Percentiles rank a stretch among this genome's conserved stretches.
Evolutionary conservation across 2,888 invertebrate genomes (phyloP).

Genomic region (Anoncus sp.): DNA sequence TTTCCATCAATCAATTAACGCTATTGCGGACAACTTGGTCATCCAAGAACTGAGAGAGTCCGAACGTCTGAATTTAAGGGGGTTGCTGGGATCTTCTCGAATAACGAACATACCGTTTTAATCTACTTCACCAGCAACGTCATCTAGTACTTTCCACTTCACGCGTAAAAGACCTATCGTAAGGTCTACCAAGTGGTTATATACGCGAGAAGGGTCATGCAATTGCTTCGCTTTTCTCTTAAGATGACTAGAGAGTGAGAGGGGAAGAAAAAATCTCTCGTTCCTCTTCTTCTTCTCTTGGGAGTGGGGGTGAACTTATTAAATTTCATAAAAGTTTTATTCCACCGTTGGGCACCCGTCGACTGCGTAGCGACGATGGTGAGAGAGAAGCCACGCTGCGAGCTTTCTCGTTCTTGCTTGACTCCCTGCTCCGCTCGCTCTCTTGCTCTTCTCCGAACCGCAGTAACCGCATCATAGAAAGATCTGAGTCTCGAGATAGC

Average conservation of each 20-base stretch:
- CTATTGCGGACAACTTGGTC: too few species aligned
- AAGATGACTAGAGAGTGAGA: neutral
- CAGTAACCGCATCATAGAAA: constrained; percentile 62
- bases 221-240: constrained; percentile 8
- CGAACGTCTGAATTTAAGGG: too few species aligned
- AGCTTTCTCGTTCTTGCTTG: neutral
- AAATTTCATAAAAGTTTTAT: constrained; percentile 82
- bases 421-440: constrained; percentile 12
- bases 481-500: constrained; percentile 77
- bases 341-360: constrained; percentile 62
- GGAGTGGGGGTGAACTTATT: constrained; percentile 78
- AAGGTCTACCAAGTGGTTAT: neutral
- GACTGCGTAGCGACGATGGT: constrained; percentile 33
- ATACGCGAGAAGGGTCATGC: neutral
- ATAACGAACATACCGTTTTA: too few species aligned
- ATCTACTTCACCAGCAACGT: too few species aligned
- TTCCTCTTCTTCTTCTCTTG: constrained; percentile 49
- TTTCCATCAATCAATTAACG: too few species aligned
- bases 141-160: neutral
- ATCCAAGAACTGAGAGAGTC: too few species aligned
- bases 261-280: constrained; percentile 3
- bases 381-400: constrained; percentile 30
- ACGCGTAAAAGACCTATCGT: neutral
- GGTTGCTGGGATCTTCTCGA: too few species aligned
- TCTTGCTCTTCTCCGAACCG: constrained; percentile 18